A percentile compares a stretch with the other conserved stretches of the same genome.
Evolutionary conservation across 30 jellyfish, hydroid and myxozoan genomes (phyloP).

Genomic region (Turritopsis rubra): DNA sequence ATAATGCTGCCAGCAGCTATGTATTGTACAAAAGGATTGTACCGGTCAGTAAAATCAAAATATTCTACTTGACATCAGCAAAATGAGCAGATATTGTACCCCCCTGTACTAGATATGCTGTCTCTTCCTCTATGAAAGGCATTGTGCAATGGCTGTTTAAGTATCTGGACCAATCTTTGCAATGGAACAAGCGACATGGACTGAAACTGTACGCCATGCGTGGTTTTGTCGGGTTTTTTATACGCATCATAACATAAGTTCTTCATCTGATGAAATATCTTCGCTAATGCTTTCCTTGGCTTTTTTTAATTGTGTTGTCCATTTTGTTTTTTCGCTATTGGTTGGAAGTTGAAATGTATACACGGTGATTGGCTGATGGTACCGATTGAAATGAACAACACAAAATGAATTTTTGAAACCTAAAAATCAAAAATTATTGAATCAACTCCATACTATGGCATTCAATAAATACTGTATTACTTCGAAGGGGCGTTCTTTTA

Average conservation of each 20-base stretch:
- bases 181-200: not conserved
- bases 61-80: no score
- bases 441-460: not conserved
- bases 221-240: no score
- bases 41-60: no score
- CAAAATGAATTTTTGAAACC: conserved; percentile 51
- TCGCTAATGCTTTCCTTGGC: conserved; percentile 20
- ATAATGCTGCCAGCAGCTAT: no score
- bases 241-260: conserved; percentile 24
- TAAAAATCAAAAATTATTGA: conserved; percentile 6
- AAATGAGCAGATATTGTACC: no score
- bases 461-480: no score
- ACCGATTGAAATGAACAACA: conserved; percentile 52
- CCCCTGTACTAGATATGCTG: no score
- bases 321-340: conserved; percentile 39
- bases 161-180: not conserved
- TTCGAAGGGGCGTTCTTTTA: no score
- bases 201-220: no score
- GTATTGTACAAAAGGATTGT: no score
- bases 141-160: not conserved
- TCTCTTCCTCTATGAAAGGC: no score
- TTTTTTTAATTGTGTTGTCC: conserved; percentile 16
- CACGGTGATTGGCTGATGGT: conserved; percentile 52
- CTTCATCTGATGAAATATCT: conserved; percentile 39
- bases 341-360: conserved; percentile 50